Evolutionary conservation across 1,140 invertebrate species (phyloP).

Genomic region (Chymomyza costata): DNA sequence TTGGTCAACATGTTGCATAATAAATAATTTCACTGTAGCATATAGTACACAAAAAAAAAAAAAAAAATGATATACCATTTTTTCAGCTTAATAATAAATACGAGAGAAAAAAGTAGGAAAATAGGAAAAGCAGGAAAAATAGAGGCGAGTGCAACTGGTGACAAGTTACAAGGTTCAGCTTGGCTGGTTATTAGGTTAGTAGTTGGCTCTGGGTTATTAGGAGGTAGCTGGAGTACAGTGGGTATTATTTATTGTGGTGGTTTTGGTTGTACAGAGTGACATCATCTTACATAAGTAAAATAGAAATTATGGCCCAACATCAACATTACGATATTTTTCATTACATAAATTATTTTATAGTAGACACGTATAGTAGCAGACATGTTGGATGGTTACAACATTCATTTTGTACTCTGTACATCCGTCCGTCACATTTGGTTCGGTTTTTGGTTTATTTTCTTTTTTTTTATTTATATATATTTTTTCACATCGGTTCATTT

Average conservation of each 20-base stretch:
- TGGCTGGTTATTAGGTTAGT: conserved; percentile 20
- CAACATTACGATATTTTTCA: conserved; percentile 76
- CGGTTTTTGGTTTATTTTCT: conserved; percentile 14
- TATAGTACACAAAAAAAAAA: too few species aligned
- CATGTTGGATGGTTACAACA: conserved; percentile 68
- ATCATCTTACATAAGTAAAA: conserved; percentile 38
- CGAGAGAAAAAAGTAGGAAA: conserved; percentile 3
- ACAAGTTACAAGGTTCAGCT: conserved; percentile 5
- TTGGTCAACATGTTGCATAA: conserved; percentile 24
- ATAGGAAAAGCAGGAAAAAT: conserved; percentile 18
- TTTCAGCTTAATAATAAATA: conserved; percentile 3
- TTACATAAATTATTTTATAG: conserved; percentile 75
- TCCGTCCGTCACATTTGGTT: conserved; percentile 64
- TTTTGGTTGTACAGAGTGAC: conserved; percentile 31
- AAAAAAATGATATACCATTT: conserved; percentile 2
- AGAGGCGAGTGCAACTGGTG: conserved; percentile 32
- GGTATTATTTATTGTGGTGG: conserved; percentile 19
- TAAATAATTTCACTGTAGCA: conserved; percentile 26
- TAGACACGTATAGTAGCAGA: conserved; percentile 70
- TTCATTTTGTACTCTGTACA: conserved; percentile 69
- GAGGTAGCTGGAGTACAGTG: too few species aligned
- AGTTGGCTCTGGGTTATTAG: conserved; percentile 27
- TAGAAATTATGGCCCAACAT: conserved; percentile 72
- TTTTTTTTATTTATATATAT: conserved; percentile 5
- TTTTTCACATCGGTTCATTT: conserved; percentile 3